These are phyloP conservation scores for Anthopleura xanthogrammica DNA, from an alignment of 92 coral and sea anemone species.

Conservation along the genomic window DNA sequence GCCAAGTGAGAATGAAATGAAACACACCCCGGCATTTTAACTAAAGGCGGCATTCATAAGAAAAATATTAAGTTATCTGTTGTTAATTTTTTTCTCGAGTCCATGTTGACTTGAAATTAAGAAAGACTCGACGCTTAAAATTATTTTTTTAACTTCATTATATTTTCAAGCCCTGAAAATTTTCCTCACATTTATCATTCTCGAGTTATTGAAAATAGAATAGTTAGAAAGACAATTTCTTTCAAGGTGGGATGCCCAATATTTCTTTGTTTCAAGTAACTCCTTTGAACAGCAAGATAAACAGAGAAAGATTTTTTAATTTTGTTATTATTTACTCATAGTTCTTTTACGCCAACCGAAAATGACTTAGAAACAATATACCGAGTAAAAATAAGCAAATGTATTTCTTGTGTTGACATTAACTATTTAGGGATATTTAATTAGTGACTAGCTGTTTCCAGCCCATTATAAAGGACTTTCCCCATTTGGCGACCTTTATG, in stretches of 20 bases:
- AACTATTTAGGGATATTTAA: conserved; percentile 1
- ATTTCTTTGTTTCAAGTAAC: conserved; percentile 16
- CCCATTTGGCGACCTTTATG: background rate
- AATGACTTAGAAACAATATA: background rate
- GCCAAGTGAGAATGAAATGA: background rate
- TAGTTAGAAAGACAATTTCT: background rate
- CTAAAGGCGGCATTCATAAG: background rate
- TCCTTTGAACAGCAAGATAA: conserved; percentile 26
- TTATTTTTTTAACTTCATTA: background rate
- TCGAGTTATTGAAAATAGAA: background rate
- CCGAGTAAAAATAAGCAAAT: conserved; percentile 3
- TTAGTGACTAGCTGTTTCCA: conserved; percentile 2
- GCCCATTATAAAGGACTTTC: background rate
- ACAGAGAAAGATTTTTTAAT: conserved; percentile 21
- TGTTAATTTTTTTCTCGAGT: background rate
- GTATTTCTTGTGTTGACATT: conserved; percentile 7
- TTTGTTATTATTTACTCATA: conserved; percentile 6
- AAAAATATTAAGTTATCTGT: too few relatives aligned
- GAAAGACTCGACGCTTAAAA: background rate
- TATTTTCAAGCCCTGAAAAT: background rate
- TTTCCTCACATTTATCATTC: background rate
- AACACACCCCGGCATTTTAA: background rate
- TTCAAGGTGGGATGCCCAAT: background rate
- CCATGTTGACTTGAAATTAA: background rate
- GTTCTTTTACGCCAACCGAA: conserved; percentile 9